phyloP scores from a whole-genome alignment of 2,888 invertebrate species.

The Dynastes grantii region DNA sequence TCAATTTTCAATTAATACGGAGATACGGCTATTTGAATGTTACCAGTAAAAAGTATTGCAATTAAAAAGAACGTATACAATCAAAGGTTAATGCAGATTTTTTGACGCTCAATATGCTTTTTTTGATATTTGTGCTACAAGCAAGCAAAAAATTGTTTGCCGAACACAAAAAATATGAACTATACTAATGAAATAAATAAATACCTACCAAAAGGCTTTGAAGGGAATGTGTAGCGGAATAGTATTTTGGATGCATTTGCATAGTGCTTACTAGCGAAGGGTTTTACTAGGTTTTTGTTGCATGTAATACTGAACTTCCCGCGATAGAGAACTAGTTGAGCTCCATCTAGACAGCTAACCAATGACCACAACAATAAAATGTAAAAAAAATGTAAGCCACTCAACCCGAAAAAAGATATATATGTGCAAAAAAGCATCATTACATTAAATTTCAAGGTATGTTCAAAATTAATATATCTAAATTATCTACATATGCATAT shows the following conservation, averaged over 20 bases:
- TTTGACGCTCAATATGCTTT: neutral
- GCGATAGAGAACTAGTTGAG: slow-evolving; percentile 76
- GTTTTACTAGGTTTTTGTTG: slow-evolving; percentile 68
- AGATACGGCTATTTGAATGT: no score
- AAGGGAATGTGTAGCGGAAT: slow-evolving; percentile 47
- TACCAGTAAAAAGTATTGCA: no score
- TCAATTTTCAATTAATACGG: no score
- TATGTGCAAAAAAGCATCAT: neutral
- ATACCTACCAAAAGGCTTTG: slow-evolving; percentile 43
- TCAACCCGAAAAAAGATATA: slow-evolving; percentile 60
- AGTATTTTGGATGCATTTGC: slow-evolving; percentile 35
- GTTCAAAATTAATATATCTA: slow-evolving; percentile 10
- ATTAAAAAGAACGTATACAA: no score
- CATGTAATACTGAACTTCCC: slow-evolving; percentile 77
- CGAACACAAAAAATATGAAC: neutral
- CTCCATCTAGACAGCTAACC: slow-evolving; percentile 78
- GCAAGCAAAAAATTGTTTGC: slow-evolving; percentile 27
- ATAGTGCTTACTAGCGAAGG: slow-evolving; percentile 52
- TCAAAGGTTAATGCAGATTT: neutral
- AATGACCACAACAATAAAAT: slow-evolving; percentile 70
- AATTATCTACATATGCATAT: slow-evolving; percentile 21
- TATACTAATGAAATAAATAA: slow-evolving; percentile 3
- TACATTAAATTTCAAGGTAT: neutral
- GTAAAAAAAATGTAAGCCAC: slow-evolving; percentile 58
- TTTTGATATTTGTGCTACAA: no score